Percentiles rank a stretch among this genome's conserved stretches.
Conservation (phyloP, 2,113 vertebrate species). For the Syngnathus scovelli region DNA sequence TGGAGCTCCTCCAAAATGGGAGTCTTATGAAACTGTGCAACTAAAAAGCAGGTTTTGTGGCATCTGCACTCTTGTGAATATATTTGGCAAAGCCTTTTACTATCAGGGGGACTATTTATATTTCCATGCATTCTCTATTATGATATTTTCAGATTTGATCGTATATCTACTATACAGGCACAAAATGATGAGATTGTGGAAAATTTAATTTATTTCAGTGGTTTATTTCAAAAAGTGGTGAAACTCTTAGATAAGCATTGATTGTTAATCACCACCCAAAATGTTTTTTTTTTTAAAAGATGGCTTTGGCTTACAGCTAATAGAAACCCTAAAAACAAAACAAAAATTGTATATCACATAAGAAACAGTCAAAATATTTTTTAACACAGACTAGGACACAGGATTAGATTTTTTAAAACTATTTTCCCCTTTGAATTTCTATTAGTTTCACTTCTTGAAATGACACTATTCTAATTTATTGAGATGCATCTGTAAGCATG, state of each 20-base stretch:
- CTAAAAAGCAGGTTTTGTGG: conserved; percentile 20
- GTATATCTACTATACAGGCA: background rate
- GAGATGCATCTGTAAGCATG: background rate
- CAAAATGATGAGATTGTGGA: background rate
- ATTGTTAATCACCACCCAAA: too few relatives aligned
- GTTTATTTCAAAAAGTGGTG: background rate
- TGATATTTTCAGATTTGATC: conserved; percentile 38
- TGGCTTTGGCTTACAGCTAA: background rate
- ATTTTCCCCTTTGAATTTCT: background rate
- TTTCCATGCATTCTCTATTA: conserved; percentile 29
- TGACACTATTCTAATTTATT: background rate
- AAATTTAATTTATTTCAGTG: background rate
- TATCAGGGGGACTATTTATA: conserved; percentile 5
- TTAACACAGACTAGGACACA: background rate
- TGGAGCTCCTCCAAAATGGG: conserved; percentile 24
- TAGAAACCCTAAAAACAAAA: background rate
- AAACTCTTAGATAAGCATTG: background rate
- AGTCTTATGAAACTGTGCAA: conserved; percentile 30
- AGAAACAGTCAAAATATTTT: background rate
- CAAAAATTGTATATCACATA: background rate
- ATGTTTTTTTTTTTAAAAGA: too few relatives aligned
- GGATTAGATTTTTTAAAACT: too few relatives aligned
- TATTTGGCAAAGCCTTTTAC: conserved; percentile 15
- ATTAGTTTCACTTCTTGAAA: background rate
- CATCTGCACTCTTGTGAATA: conserved; percentile 16